Evolutionary conservation across 2,888 invertebrate genomes (phyloP).

Genomic region (Oxytorus armatus): DNA sequence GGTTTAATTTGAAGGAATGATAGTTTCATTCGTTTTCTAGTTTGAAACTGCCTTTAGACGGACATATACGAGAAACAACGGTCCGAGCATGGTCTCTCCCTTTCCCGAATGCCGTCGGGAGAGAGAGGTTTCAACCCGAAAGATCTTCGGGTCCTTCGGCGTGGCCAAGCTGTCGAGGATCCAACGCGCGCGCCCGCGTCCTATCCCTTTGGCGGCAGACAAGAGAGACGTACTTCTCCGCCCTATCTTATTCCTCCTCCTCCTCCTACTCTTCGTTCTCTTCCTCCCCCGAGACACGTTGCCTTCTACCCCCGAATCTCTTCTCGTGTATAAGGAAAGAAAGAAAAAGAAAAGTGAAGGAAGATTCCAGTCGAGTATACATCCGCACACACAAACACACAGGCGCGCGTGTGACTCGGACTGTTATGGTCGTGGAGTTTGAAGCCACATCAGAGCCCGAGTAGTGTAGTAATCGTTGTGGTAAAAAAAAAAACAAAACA

Average conservation of each 20-base stretch:
- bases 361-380: constrained; percentile 60
- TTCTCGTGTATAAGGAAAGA: constrained; percentile 46
- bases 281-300: constrained; percentile 16
- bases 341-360: constrained; percentile 44
- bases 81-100: constrained; percentile 34
- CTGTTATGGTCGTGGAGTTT: constrained; percentile 40
- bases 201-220: constrained; percentile 65
- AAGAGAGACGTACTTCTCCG: constrained; percentile 63
- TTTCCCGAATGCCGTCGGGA: constrained; percentile 9
- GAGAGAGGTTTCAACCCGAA: constrained; percentile 26
- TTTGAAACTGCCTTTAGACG: constrained; percentile 60
- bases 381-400: too few species aligned
- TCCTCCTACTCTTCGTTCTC: constrained; percentile 9
- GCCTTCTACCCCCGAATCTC: constrained; percentile 49
- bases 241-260: constrained; percentile 48
- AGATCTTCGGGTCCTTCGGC: constrained; percentile 40
- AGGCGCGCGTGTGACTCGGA: constrained; percentile 19
- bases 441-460: constrained; percentile 22
- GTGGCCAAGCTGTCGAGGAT: constrained; percentile 53
- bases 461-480: constrained; percentile 49
- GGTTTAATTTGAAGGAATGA: constrained; percentile 58
- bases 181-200: constrained; percentile 63
- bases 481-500: constrained; percentile 27
- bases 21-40: constrained; percentile 60
- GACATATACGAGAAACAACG: constrained; percentile 41